Percentiles rank a stretch among this genome's conserved stretches.
phyloP scores from a whole-genome alignment of 2,113 vertebrate species.

The Mormoops blainvillei region DNA sequence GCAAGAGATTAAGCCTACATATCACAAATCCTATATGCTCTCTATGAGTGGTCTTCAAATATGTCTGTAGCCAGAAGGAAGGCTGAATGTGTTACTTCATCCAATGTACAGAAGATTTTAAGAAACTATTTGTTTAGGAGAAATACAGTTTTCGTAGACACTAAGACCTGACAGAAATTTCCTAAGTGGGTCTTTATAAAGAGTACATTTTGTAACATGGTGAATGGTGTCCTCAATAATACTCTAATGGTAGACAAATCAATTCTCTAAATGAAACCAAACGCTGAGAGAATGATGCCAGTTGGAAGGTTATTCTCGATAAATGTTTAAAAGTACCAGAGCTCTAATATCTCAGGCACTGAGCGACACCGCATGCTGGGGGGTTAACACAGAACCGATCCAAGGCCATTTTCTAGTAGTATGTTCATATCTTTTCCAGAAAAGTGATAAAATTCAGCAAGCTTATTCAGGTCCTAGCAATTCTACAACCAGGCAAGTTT shows the following conservation, averaged over 20 bases:
- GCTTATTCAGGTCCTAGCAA: not conserved
- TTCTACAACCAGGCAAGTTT: not conserved
- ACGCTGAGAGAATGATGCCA: not conserved
- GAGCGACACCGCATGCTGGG: not conserved
- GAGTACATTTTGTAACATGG: not conserved
- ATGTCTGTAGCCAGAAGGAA: not conserved
- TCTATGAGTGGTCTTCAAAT: not conserved
- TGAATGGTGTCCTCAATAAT: not conserved
- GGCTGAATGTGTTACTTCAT: not conserved
- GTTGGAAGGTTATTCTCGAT: not conserved
- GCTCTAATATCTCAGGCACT: not conserved
- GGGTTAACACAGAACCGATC: not conserved
- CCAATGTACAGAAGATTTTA: not conserved
- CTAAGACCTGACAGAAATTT: not conserved
- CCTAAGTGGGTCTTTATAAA: not conserved
- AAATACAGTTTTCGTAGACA: not conserved
- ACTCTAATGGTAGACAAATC: not conserved
- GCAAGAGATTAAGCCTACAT: not conserved
- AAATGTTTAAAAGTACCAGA: not conserved
- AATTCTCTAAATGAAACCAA: slow-evolving; percentile 14
- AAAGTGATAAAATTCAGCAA: not conserved
- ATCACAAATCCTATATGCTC: not conserved
- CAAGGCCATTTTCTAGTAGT: not conserved
- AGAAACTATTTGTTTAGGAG: not conserved
- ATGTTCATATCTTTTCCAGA: not conserved